phyloP scores from a whole-genome alignment of 1,140 invertebrate species.

The Drosophila santomea region DNA sequence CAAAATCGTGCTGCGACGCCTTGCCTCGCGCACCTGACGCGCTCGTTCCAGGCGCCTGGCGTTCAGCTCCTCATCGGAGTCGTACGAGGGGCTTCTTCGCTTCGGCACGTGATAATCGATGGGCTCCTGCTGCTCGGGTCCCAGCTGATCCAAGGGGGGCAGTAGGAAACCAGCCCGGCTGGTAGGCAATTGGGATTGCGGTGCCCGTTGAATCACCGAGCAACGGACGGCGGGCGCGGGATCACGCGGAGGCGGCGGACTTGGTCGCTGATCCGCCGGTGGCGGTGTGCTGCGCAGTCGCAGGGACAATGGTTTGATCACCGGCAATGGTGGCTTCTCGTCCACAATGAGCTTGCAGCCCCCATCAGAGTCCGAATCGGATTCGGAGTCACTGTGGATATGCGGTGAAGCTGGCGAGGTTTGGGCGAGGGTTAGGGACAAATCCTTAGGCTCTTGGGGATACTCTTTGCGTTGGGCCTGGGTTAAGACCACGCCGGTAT shows the following conservation, averaged over 20 bases:
- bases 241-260: constrained; percentile 84
- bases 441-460: constrained; percentile 72
- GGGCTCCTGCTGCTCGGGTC: constrained; percentile 91
- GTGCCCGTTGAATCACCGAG: constrained; percentile 93
- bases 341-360: constrained; percentile 85
- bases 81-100: constrained; percentile 88
- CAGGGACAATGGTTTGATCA: constrained; percentile 81
- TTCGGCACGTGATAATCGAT: constrained; percentile 95
- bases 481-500: constrained; percentile 88
- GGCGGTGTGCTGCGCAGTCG: constrained; percentile 84
- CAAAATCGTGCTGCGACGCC: constrained; percentile 73
- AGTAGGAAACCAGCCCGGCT: constrained; percentile 11
- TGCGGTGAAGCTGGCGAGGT: constrained; percentile 17
- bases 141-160: constrained; percentile 66
- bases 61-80: constrained; percentile 85
- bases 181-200: constrained; percentile 82
- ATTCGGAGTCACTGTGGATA: constrained; percentile 14
- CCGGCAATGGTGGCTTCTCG: constrained; percentile 85
- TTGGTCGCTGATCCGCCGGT: constrained; percentile 85
- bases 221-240: constrained; percentile 86
- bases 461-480: constrained; percentile 92
- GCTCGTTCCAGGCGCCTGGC: constrained; percentile 64
- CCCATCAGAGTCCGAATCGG: constrained; percentile 69
- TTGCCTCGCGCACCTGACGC: constrained; percentile 69
- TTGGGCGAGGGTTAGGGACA: background rate